Conservation (phyloP, 1,140 invertebrate genomes). For the Coenobita brevimanus region DNA sequence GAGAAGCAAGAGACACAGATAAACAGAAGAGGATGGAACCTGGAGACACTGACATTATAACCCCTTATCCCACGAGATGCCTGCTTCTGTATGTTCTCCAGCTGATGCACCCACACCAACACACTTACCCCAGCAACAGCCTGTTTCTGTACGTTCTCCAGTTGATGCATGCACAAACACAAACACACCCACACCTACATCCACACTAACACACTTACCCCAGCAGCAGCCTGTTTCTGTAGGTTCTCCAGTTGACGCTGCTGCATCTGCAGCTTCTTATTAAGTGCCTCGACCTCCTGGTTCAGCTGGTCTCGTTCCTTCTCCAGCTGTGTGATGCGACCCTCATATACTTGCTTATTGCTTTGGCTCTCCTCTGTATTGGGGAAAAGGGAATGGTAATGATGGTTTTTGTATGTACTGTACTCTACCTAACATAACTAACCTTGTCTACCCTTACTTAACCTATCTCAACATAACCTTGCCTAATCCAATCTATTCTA, state of each 20-base stretch:
- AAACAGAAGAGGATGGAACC: too few relatives aligned
- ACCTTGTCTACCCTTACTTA: too few relatives aligned
- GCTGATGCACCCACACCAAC: slow-evolving; percentile 78
- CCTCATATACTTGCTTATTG: slow-evolving; percentile 77
- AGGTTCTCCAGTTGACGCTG: slow-evolving; percentile 85
- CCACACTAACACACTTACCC: slow-evolving; percentile 64
- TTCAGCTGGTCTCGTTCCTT: slow-evolving; percentile 76
- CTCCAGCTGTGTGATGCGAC: slow-evolving; percentile 78
- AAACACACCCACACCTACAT: slow-evolving; percentile 9
- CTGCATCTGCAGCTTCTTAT: slow-evolving; percentile 82
- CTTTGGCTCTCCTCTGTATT: slow-evolving; percentile 42
- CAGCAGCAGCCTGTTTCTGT: slow-evolving; percentile 73
- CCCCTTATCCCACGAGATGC: slow-evolving; percentile 70
- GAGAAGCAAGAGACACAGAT: too few relatives aligned
- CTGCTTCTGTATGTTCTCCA: slow-evolving; percentile 79
- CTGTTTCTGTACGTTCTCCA: slow-evolving; percentile 79
- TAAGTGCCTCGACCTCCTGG: slow-evolving; percentile 83
- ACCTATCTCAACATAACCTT: too few relatives aligned
- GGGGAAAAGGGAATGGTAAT: slow-evolving; percentile 70
- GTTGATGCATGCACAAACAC: slow-evolving; percentile 82
- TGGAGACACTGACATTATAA: too few relatives aligned
- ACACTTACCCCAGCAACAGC: slow-evolving; percentile 70
- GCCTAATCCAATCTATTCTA: too few relatives aligned
- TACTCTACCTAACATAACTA: too few relatives aligned
- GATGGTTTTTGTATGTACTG: too few relatives aligned